Evolutionary conservation across 2,797 vertebrate species (phyloP).

Genomic region (Allobates femoralis): DNA sequence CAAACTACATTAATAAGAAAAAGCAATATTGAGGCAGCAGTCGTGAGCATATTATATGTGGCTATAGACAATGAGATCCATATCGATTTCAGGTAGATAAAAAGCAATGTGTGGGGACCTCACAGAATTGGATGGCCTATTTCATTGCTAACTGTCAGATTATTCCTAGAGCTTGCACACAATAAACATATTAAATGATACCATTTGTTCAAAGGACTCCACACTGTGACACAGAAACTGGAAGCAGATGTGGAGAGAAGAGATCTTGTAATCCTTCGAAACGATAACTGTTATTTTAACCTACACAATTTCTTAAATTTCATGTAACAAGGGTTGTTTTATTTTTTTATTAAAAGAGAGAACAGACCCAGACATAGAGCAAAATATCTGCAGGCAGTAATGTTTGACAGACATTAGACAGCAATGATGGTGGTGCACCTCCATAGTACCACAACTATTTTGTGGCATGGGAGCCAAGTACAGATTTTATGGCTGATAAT

Average conservation of each 20-base stretch:
- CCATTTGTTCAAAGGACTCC: background rate
- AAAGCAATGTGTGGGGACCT: conserved; percentile 39
- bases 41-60: conserved; percentile 24
- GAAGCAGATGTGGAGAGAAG: conserved; percentile 65
- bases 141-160: conserved; percentile 18
- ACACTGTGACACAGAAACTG: conserved; percentile 59
- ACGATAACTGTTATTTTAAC: conserved; percentile 58
- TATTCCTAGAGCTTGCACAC: conserved; percentile 46
- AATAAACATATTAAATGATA: conserved; percentile 50
- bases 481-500: background rate
- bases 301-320: conserved; percentile 55
- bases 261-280: conserved; percentile 44
- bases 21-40: conserved; percentile 11
- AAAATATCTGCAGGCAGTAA: conserved; percentile 55
- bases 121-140: conserved; percentile 36
- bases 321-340: conserved; percentile 54
- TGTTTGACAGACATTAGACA: conserved; percentile 35
- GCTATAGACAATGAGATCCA: conserved; percentile 32
- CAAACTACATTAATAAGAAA: conserved; percentile 6
- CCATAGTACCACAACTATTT: conserved; percentile 26
- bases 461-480: background rate
- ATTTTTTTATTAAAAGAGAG: conserved; percentile 55
- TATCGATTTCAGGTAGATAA: conserved; percentile 46
- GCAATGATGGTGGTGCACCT: background rate
- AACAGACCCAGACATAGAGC: conserved; percentile 42